These are phyloP conservation scores for Drosophila albomicans DNA, from an alignment of 1,140 invertebrate genomes.

Conservation along the genomic window DNA sequence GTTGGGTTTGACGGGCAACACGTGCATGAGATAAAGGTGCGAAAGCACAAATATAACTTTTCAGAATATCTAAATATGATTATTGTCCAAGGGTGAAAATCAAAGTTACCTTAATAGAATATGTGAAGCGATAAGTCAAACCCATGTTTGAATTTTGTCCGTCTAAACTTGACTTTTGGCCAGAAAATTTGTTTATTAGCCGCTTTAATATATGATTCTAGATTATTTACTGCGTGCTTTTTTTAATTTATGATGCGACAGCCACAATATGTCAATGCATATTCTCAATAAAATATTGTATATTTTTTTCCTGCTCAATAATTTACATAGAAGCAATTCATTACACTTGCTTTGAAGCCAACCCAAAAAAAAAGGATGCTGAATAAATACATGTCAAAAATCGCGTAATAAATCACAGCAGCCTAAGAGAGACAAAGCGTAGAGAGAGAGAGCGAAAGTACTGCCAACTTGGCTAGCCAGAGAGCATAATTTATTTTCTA, in stretches of 20 bases:
- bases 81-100: slow-evolving; percentile 2
- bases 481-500: slow-evolving; percentile 75
- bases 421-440: slow-evolving; percentile 11
- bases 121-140: neutral
- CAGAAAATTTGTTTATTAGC: neutral
- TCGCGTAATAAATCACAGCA: slow-evolving; percentile 73
- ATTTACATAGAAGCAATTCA: slow-evolving; percentile 63
- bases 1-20: slow-evolving; percentile 35
- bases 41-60: slow-evolving; percentile 4
- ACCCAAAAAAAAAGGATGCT: slow-evolving; percentile 30
- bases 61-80: slow-evolving; percentile 27
- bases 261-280: slow-evolving; percentile 15
- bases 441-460: neutral
- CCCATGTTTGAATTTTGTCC: neutral
- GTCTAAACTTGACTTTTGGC: neutral
- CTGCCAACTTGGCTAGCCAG: slow-evolving; percentile 20
- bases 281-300: slow-evolving; percentile 13
- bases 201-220: neutral
- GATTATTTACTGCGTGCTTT: neutral
- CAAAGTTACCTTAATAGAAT: slow-evolving; percentile 19
- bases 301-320: slow-evolving; percentile 22
- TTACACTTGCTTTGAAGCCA: slow-evolving; percentile 36
- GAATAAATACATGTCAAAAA: slow-evolving; percentile 70
- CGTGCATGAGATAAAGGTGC: slow-evolving; percentile 53
- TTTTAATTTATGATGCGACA: slow-evolving; percentile 34